These are phyloP conservation scores for Armadillidium nasatum DNA, from an alignment of 1,140 invertebrate species.

Conservation along the genomic window DNA sequence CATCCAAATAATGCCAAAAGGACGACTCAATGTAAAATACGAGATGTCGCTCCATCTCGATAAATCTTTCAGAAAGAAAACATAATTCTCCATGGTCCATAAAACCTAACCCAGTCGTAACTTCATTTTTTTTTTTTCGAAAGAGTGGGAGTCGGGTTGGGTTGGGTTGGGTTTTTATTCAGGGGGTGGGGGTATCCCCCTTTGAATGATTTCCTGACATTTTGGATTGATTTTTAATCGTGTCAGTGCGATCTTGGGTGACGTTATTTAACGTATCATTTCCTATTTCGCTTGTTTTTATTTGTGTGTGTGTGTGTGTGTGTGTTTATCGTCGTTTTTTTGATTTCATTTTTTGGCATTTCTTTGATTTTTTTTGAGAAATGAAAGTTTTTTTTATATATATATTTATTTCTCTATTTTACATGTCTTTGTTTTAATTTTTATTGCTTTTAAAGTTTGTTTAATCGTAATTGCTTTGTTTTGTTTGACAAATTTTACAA, in stretches of 20 bases:
- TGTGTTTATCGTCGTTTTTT: no score
- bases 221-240: slow-evolving; percentile 1
- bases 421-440: background rate
- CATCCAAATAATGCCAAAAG: slow-evolving; percentile 6
- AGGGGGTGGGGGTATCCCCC: background rate
- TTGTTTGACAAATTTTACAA: no score
- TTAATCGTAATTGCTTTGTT: no score
- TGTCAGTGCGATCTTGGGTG: background rate
- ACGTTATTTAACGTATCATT: background rate
- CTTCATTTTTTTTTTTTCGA: background rate
- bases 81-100: slow-evolving; percentile 10
- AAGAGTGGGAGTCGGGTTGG: background rate
- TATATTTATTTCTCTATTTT: background rate
- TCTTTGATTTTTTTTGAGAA: background rate
- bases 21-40: background rate
- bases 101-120: slow-evolving; percentile 7
- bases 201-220: background rate
- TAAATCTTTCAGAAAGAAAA: background rate
- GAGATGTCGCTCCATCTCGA: background rate
- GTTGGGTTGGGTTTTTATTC: no score
- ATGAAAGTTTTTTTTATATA: background rate
- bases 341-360: no score
- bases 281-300: background rate
- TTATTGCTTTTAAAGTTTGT: background rate
- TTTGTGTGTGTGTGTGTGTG: no score